A percentile compares a stretch with the other conserved stretches of the same genome.
Conservation (phyloP, 1,140 invertebrate species). For the Uloborus diversus region DNA sequence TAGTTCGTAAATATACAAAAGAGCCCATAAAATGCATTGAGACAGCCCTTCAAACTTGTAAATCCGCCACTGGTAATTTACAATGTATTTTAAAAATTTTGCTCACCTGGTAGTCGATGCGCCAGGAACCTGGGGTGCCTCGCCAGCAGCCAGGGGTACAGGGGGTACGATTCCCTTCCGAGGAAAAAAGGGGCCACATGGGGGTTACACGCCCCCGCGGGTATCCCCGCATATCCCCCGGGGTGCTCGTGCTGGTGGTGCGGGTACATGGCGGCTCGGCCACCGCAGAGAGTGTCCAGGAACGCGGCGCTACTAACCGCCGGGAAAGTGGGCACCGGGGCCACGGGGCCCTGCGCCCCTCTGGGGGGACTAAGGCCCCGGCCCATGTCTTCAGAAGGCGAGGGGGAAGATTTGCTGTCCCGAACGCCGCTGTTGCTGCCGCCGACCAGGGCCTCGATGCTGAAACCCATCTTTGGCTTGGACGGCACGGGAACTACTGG, state of each 20-base stretch:
- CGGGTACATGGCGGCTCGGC: neutral
- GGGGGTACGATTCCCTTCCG: conserved; percentile 79
- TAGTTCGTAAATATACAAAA: too few relatives aligned
- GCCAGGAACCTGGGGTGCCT: conserved; percentile 89
- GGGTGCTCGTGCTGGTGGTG: conserved; percentile 55
- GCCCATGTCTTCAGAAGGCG: neutral
- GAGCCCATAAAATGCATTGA: too few relatives aligned
- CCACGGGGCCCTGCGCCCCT: conserved; percentile 57
- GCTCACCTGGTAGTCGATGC: conserved; percentile 85
- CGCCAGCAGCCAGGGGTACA: conserved; percentile 90
- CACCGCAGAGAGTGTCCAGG: conserved; percentile 33
- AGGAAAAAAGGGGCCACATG: conserved; percentile 62
- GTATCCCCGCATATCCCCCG: neutral
- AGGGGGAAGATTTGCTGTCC: neutral
- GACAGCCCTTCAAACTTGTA: too few relatives aligned
- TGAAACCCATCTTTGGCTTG: conserved; percentile 93
- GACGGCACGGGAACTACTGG: conserved; percentile 82
- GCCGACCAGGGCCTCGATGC: conserved; percentile 93
- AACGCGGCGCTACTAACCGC: conserved; percentile 37
- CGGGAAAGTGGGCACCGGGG: conserved; percentile 60
- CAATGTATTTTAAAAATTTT: neutral
- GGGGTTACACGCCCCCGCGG: conserved; percentile 40
- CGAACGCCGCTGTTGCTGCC: neutral
- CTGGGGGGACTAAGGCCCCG: conserved; percentile 22
- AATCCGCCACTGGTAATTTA: too few relatives aligned